Evolutionary conservation across 2,113 vertebrate genomes (phyloP), one percentile per base, ranked within the genome.

Genomic region (Galemys pyrenaicus): DNA sequence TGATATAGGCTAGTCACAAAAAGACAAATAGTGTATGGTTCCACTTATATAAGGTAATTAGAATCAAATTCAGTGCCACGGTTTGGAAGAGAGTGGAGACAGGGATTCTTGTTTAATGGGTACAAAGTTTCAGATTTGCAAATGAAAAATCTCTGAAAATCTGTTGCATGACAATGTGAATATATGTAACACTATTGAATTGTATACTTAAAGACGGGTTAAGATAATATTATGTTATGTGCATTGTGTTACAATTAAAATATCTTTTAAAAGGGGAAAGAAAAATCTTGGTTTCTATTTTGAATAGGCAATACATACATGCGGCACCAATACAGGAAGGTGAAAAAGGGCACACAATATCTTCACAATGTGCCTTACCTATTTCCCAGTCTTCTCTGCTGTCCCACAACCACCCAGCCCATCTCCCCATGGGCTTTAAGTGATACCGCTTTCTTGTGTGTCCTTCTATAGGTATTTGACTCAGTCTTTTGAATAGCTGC

Each of bases 261-360:
- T 37, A 2, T 81, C 84, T 89, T 78, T 60, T 58, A 90, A 70
- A 46, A 15, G n/a, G 64, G 13, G 73, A 44, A 54, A 62, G 9
- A 87, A 56, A 44, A 37, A 89, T 58, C 78, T 85, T 41, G 26
- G n/a, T 89, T 92, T 85, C 54, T 65, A 22, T 39, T 89, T 92
- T 73, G 37, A 84, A 41, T 58, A 75, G 26, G 28, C 39, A 84
- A 37, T n/a, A 80, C 15, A n/a, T 67, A 71, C 0, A 84, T 22
- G 17, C 44, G 56, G 24, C 12, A 49, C 32, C 30, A n/a, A 74
- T 65, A 79, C 78, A 58, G 64, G 32, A 89, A 95, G 22, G 17
- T 91, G 11, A 30, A 44, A 87, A 91, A 49, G 35, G 10, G 15
- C 67, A 37, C 17, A 22, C 37, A 56, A 2, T 67, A 49, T 73